A percentile compares a stretch with the other conserved stretches of the same genome.
Conservation (phyloP, 1,140 invertebrate species). For the Microplitis mediator region DNA sequence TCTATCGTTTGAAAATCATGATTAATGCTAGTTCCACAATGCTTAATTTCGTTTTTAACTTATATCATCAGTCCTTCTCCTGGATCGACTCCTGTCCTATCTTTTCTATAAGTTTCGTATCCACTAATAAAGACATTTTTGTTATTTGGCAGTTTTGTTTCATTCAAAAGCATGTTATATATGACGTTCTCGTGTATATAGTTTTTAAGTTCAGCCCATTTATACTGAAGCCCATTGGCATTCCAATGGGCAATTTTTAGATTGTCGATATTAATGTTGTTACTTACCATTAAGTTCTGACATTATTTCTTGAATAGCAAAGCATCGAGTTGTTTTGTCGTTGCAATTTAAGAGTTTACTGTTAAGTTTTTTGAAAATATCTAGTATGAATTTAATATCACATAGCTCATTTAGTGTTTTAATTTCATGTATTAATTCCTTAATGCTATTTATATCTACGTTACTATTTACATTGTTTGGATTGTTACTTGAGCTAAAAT, state of each 20-base stretch:
- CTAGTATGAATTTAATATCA: not conserved
- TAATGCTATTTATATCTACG: not conserved
- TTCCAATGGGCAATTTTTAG: slow-evolving; percentile 31
- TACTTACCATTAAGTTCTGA: not conserved
- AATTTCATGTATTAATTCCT: not conserved
- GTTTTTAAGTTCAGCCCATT: not conserved
- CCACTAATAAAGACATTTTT: not conserved
- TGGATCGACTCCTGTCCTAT: not conserved
- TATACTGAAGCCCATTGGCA: not conserved
- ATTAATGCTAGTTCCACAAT: not conserved
- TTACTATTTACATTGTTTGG: not conserved
- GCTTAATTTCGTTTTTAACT: not conserved
- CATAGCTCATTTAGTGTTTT: not conserved
- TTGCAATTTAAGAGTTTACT: not conserved
- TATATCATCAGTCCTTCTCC: slow-evolving; percentile 2
- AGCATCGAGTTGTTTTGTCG: not conserved
- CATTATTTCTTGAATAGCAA: not conserved
- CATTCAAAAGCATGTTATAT: slow-evolving; percentile 7
- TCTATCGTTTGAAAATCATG: not conserved
- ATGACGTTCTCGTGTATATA: not conserved
- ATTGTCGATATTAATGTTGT: no score
- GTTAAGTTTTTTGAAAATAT: slow-evolving; percentile 5
- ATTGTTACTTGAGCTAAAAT: no score
- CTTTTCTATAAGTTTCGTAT: not conserved
- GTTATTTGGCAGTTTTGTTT: not conserved